Evolutionary conservation across 2,113 vertebrate genomes (phyloP), one percentile per base, ranked within the genome.

Genomic region (Pandion haliaetus): DNA sequence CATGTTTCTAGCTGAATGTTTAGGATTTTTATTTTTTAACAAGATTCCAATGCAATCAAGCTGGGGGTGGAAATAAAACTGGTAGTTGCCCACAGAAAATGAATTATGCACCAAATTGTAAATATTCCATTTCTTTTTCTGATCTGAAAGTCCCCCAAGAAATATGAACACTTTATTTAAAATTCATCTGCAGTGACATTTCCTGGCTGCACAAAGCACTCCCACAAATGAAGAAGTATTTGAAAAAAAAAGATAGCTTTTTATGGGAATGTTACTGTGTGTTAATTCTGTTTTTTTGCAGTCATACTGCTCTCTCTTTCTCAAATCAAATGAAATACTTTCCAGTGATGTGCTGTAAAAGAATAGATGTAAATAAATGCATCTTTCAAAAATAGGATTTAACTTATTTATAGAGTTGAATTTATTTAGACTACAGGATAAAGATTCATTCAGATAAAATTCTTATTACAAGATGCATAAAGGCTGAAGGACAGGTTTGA

Each of bases 31-130:
- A 54, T 76, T 98, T 98, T 98, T 93, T 55, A 88, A 89, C 65
- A 95, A 86, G 80, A 81, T 96, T 96, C 93, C 89, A 95, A 77
- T 95, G 71, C 69, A 93, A 96, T 95, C 90, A 89, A 28, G 32
- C 70, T 95, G 15, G 11, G n/a, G 17, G 67, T 95, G 62, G 89
- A 97, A 94, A 38, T 66, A 82, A 94, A 96, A 96, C 62, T 92
- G 21, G 73, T 96, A 97, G 96, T 97, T 97, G 94, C 82, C 69
- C 93, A 96, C 77, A 96, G 94, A 97, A 98, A 98, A 98, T 98
- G 97, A 98, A 98, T 98, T 98, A 98, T 98, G 98, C 93, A 98
- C 98, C 83, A 97, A 98, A 98, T 97, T 98, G 98, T 98, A 98
- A 98, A 98, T 98, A 98, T 98, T 98, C 97, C 81, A 98, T 98